Evolutionary conservation across 2,113 vertebrate genomes (phyloP), one percentile per base, ranked within the genome.

Genomic region (Caretta caretta): DNA sequence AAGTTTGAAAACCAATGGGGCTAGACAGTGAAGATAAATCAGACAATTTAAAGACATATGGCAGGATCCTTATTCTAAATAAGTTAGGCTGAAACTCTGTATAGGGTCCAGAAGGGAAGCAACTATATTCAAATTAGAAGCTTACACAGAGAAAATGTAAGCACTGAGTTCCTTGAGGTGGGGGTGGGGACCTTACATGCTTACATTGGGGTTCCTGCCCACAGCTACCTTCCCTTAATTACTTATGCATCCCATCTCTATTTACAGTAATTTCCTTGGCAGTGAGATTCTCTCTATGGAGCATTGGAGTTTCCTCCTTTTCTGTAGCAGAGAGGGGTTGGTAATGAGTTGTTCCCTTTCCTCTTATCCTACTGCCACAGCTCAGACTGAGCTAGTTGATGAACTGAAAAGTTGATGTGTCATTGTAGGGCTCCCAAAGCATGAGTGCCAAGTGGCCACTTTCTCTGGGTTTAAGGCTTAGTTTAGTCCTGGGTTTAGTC

Each of bases 51-150:
- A 65, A 48, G 78, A 80, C 11, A 94, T 86, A 57, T 0, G 3
- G 69, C 86, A 84, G 46, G 92, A 24, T 87, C 86, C 57, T 59
- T 59, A 59, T 20, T 88, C 91, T 91, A 83, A 96, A 89, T 94
- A 94, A 93, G 48, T 49, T 79, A 50, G 53, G 76, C 31, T 89
- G 92, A 90, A 94, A 87, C 69, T 83, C 79, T 86, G 93, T 80
- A 65, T 6, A n/a, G 51, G 51, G 31, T 76, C 86, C 35, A 91
- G 95, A 94, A 95, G 88, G 96, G 96, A 96, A 96, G 95, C 79
- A 97, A 90, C 92, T 92, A 59, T 38, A 93, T 96, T 95, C 92
- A 97, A 91, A 94, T 91, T 81, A 97, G 81, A 85, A 46, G 53
- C 86, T 94, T 95, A 93, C 0, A 59, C 83, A 91, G 79, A 92